These are phyloP conservation scores for Hyalella azteca DNA, from an alignment of 2,888 invertebrate species.

Conservation along the genomic window DNA sequence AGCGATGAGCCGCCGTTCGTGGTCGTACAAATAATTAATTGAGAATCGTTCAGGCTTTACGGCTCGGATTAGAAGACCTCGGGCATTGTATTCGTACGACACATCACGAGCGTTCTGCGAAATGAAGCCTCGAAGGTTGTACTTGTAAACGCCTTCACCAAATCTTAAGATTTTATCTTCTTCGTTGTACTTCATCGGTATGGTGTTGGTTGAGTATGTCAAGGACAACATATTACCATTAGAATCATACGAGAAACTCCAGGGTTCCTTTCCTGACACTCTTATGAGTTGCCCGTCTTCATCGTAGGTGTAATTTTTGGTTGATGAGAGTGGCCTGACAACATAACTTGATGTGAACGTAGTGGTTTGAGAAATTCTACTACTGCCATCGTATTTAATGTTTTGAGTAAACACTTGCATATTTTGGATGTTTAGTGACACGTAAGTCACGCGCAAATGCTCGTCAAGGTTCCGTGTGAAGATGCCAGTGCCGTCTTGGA, in stretches of 20 bases:
- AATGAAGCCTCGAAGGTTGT: conserved; percentile 87
- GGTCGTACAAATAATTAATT: conserved; percentile 87
- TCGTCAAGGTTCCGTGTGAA: conserved; percentile 80
- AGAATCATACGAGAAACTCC: conserved; percentile 90
- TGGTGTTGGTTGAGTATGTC: conserved; percentile 83
- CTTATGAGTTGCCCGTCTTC: conserved; percentile 89
- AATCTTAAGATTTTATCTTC: conserved; percentile 92
- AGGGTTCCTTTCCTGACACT: conserved; percentile 91
- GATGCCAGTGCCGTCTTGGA: conserved; percentile 85
- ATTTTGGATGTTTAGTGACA: conserved; percentile 80
- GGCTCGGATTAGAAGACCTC: conserved; percentile 80
- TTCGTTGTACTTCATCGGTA: conserved; percentile 79
- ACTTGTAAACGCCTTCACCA: conserved; percentile 88
- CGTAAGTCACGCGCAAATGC: conserved; percentile 67
- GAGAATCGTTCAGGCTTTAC: conserved; percentile 88
- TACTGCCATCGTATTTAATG: conserved; percentile 76
- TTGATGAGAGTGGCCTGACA: conserved; percentile 86
- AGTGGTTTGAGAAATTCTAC: conserved; percentile 81
- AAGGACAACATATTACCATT: conserved; percentile 90
- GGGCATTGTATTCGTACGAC: conserved; percentile 91
- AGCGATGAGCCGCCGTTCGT: conserved; percentile 84
- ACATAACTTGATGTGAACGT: conserved; percentile 89
- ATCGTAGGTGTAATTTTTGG: conserved; percentile 94
- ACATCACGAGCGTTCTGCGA: conserved; percentile 91
- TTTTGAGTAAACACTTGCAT: conserved; percentile 90